These are phyloP conservation scores for Cosmia trapezina DNA, from an alignment of 2,888 invertebrate species.

Conservation along the genomic window DNA sequence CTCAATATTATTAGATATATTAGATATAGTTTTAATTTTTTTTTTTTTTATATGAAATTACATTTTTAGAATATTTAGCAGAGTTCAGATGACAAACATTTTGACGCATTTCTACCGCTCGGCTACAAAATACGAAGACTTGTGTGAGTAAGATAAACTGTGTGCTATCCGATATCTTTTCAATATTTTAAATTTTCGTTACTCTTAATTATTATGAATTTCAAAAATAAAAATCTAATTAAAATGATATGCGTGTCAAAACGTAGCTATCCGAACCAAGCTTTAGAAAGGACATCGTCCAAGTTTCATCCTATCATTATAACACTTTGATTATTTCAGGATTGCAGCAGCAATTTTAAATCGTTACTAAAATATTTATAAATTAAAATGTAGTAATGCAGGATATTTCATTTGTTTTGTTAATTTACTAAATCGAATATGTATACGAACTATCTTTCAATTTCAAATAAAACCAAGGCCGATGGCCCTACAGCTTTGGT, in stretches of 20 bases:
- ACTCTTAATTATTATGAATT: not conserved
- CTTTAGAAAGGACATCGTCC: not conserved
- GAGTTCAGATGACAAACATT: slow-evolving; percentile 25
- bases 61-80: slow-evolving; percentile 1
- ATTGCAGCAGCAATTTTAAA: not conserved
- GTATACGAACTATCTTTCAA: not conserved
- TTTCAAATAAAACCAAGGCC: not conserved
- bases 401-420: not conserved
- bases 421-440: not conserved
- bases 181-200: not conserved
- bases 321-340: too few relatives aligned
- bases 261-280: slow-evolving; percentile 29
- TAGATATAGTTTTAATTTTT: slow-evolving; percentile 22
- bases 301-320: not conserved
- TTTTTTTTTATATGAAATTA: slow-evolving; percentile 24
- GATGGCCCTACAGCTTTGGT: not conserved
- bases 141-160: not conserved
- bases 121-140: not conserved
- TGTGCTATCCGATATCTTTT: too few relatives aligned
- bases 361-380: not conserved
- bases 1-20: slow-evolving; percentile 8
- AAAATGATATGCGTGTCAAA: not conserved
- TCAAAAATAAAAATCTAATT: not conserved
- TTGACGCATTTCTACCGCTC: not conserved
- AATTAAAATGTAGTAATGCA: too few relatives aligned